Percentiles rank a stretch among this genome's conserved stretches.
Evolutionary conservation across 2,888 invertebrate species (phyloP).

Genomic region (Cistogaster globosa): DNA sequence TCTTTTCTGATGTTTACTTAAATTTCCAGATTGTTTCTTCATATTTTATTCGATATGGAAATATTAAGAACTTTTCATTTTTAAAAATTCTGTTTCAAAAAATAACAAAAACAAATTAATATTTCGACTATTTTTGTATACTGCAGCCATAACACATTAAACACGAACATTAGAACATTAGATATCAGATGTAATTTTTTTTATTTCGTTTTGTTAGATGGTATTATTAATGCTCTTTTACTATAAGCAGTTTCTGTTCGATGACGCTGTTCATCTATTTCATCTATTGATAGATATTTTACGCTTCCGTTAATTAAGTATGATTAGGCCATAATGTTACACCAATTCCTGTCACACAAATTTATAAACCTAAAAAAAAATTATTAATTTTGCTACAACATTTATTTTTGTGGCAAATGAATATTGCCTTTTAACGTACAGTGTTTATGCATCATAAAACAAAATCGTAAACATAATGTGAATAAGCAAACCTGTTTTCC

Average conservation of each 20-base stretch:
- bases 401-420: neutral
- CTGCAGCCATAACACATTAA: no score
- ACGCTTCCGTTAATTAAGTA: conserved; percentile 59
- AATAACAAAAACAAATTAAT: no score
- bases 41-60: no score
- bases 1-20: no score
- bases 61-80: no score
- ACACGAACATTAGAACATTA: no score
- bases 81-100: no score
- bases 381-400: no score
- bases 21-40: no score
- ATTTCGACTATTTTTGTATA: no score
- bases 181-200: no score
- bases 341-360: neutral
- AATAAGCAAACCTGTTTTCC: conserved; percentile 58
- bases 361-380: neutral
- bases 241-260: conserved; percentile 22
- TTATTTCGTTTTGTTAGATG: no score
- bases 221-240: conserved; percentile 8
- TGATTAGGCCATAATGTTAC: conserved; percentile 17
- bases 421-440: conserved; percentile 13
- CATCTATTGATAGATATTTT: conserved; percentile 47
- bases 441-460: conserved; percentile 33
- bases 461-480: neutral
- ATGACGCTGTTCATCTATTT: neutral